Evolutionary conservation across 2,113 vertebrate species (phyloP).

Genomic region (Climacteris rufus): DNA sequence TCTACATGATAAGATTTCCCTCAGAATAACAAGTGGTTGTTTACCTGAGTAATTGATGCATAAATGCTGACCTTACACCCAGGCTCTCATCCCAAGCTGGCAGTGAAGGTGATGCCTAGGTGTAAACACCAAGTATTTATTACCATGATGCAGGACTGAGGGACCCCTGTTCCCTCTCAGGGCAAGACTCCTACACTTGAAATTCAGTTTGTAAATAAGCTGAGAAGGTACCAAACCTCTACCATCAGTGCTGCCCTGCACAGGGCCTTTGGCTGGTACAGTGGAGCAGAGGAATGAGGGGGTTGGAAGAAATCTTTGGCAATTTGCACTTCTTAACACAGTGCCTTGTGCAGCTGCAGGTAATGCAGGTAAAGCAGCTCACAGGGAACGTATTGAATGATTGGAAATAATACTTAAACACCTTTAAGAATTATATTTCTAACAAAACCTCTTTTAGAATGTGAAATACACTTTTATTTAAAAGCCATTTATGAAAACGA

Average conservation of each 20-base stretch:
- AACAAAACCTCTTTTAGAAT: background rate
- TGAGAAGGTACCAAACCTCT: background rate
- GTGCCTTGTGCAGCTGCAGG: background rate
- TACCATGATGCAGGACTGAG: rapidly evolving
- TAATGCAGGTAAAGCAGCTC: background rate
- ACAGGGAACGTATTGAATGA: background rate
- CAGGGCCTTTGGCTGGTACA: background rate
- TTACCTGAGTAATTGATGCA: background rate
- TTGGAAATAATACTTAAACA: background rate
- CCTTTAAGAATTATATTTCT: background rate
- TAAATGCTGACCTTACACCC: background rate
- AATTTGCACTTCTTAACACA: background rate
- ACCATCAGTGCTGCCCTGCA: background rate
- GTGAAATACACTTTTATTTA: background rate
- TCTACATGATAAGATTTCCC: background rate
- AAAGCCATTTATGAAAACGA: background rate
- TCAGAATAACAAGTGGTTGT: background rate
- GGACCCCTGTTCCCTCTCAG: background rate
- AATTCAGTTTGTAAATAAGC: background rate
- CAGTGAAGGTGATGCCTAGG: background rate
- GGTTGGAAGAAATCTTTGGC: background rate
- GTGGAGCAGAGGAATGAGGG: background rate
- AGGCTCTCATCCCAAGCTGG: background rate
- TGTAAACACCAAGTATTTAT: background rate
- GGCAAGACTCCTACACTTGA: background rate